Conservation (phyloP, 2,113 vertebrate species). For the Apistogramma diplotaenia region DNA sequence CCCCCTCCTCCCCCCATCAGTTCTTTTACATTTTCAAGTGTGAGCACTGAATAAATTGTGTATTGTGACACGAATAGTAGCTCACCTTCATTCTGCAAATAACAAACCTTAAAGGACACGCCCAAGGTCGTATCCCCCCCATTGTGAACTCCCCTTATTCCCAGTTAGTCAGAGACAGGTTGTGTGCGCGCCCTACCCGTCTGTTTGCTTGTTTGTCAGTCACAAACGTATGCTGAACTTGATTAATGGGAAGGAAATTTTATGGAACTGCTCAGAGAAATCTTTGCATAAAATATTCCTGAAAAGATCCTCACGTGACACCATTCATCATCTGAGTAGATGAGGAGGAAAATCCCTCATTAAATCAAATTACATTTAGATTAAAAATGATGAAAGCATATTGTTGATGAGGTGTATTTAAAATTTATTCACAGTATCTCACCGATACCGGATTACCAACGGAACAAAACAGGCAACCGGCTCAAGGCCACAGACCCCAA, state of each 20-base stretch:
- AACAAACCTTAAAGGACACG: background rate
- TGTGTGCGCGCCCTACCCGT: background rate
- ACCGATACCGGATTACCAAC: background rate
- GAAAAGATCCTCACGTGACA: background rate
- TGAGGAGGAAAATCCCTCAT: conserved; percentile 16
- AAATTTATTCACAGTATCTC: background rate
- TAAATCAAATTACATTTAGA: conserved; percentile 41
- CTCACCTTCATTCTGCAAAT: background rate
- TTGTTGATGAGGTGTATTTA: conserved; percentile 26
- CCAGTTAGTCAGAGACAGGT: background rate
- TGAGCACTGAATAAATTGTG: background rate
- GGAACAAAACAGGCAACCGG: background rate
- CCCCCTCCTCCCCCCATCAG: background rate
- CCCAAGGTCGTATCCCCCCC: background rate
- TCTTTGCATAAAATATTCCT: background rate
- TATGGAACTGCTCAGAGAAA: background rate
- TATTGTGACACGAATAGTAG: background rate
- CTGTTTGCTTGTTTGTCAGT: background rate
- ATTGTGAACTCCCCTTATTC: background rate
- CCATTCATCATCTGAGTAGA: conserved; percentile 7
- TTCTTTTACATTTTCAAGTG: background rate
- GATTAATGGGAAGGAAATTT: background rate
- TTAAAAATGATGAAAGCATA: conserved; percentile 29
- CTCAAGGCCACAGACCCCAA: background rate
- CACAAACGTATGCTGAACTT: background rate